Evolutionary conservation across 2,888 invertebrate species (phyloP).

Genomic region (Deilephila porcellus): DNA sequence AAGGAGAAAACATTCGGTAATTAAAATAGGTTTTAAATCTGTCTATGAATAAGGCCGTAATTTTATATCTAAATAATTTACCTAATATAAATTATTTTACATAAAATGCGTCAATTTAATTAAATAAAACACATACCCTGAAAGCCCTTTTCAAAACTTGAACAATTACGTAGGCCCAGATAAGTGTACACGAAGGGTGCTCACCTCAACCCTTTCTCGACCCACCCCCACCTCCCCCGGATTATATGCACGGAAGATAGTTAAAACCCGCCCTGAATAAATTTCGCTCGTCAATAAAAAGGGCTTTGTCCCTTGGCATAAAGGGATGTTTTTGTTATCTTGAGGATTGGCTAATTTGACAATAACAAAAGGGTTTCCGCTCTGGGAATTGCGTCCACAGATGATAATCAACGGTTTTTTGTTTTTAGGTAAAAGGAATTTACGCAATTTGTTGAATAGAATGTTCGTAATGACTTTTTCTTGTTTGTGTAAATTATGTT

Average conservation of each 20-base stretch:
- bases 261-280: constrained; percentile 80
- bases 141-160: constrained; percentile 39
- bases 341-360: constrained; percentile 85
- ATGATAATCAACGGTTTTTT: constrained; percentile 79
- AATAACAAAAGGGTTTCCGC: constrained; percentile 82
- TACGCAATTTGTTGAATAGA: constrained; percentile 58
- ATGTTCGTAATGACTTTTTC: constrained; percentile 4
- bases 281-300: constrained; percentile 80
- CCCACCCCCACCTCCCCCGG: constrained; percentile 54
- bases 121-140: constrained; percentile 32
- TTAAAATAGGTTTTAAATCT: too few species aligned
- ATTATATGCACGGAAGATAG: constrained; percentile 79
- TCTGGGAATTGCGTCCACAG: constrained; percentile 70
- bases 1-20: too few species aligned
- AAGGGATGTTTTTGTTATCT: constrained; percentile 85
- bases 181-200: constrained; percentile 53
- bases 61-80: too few species aligned
- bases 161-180: constrained; percentile 47
- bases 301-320: constrained; percentile 75
- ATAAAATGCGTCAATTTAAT: neutral
- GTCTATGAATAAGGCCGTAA: too few species aligned
- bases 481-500: neutral
- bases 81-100: neutral
- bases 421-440: constrained; percentile 54
- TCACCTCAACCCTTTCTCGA: constrained; percentile 42